Base-by-base conservation (phyloP, 30 jellyfish, hydroid and myxozoan species). In the Turritopsis rubra region DNA sequence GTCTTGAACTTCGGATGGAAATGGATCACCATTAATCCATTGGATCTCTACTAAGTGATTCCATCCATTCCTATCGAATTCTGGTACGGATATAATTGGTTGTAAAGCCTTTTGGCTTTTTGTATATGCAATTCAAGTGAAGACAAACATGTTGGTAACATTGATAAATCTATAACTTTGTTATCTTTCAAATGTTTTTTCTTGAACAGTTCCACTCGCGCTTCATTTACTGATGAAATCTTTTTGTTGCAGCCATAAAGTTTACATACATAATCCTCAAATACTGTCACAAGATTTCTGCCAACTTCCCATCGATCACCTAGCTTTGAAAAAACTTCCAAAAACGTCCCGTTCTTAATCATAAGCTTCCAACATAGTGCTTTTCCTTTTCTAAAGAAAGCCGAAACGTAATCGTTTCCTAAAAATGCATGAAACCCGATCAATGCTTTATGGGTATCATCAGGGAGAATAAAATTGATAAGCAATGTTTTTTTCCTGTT, bases 401-500 rank as follows among this genome's bases (percentile, higher is more conserved):
- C 17, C 29, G 76, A 66, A 21, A 66, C 76, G 29, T 66, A 66
- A 25, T 66, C 76, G 76, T 66, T 66, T 21, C 76, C 29, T 1
- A 18, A 3, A 18, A 86, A 80, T 1, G 94, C 85, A 86, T 86
- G 89, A 24, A 86, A 79, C 22, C 94, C 94, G 27, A 86, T 68
- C 21, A 86, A 54, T 54, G 78, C 70, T 30, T 52, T 80, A 4
- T 80, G 80, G 28, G 23, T 13, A 16, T 41, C 22, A 1, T 8
- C 29, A 7, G 29, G 7, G 68, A 74, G 8, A 1, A 21, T 18
- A 73, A 52, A 5, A 9, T 8, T 25, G 8, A 5, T 29, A 13
- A 30, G 24, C 85, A 7, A 27, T 4, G 24, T 24, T 7, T 53
- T 73, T 54, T 71, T 78, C 73, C 86, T 24, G 25, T 81, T 71